Conservation (phyloP, 2,888 invertebrate species). For the Drosophila hawaiiensis region DNA sequence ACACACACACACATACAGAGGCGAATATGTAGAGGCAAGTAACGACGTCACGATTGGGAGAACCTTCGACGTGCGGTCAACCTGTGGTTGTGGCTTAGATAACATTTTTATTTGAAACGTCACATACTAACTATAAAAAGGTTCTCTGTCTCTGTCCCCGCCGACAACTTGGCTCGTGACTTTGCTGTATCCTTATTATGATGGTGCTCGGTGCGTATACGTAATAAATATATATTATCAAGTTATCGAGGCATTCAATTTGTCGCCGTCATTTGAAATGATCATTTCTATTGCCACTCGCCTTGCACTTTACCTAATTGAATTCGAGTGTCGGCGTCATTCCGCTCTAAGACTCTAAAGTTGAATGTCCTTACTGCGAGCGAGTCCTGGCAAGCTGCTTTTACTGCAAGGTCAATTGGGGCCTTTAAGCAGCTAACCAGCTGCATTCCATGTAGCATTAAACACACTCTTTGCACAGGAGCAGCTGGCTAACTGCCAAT, state of each 20-base stretch:
- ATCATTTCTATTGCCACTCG: background rate
- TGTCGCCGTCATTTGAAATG: slow-evolving; percentile 3
- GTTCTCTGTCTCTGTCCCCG: background rate
- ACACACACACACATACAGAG: background rate
- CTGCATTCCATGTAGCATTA: background rate
- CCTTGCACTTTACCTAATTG: slow-evolving; percentile 51
- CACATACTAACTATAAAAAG: background rate
- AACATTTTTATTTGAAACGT: slow-evolving; percentile 3
- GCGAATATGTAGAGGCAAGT: slow-evolving; percentile 13
- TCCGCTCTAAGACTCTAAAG: slow-evolving; percentile 5
- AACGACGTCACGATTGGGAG: slow-evolving; percentile 52
- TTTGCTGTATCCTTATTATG: background rate
- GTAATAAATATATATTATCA: slow-evolving; percentile 37
- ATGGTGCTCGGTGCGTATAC: slow-evolving; percentile 32
- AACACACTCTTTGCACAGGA: background rate
- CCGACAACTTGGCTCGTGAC: background rate
- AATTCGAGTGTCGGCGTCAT: slow-evolving; percentile 35
- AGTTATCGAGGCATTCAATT: slow-evolving; percentile 43
- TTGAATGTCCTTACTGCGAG: slow-evolving; percentile 17
- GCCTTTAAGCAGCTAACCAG: background rate
- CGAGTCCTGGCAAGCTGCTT: background rate
- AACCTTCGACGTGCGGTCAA: slow-evolving; percentile 53
- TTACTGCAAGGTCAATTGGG: background rate
- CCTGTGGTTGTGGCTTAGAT: slow-evolving; percentile 22
- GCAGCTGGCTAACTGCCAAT: slow-evolving; percentile 1